Evolutionary conservation across 2,113 vertebrate species (phyloP).

Genomic region (Dipodomys stephensi): DNA sequence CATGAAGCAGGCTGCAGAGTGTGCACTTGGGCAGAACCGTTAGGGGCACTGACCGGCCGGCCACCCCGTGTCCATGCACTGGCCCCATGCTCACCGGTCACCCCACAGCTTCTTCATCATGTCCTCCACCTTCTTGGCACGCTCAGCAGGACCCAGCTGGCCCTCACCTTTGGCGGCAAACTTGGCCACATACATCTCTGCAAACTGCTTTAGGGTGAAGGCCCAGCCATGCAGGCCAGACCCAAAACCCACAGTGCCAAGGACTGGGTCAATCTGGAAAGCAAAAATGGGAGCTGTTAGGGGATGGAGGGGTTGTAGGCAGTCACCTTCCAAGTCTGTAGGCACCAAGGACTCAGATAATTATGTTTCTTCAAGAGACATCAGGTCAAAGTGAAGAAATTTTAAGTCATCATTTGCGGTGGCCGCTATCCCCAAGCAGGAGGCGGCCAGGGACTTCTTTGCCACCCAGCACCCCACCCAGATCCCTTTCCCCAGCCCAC

Average conservation of each 20-base stretch:
- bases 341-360: conserved; percentile 1
- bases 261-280: conserved; percentile 92
- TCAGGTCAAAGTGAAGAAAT: conserved; percentile 83
- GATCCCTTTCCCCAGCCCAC: too few relatives aligned
- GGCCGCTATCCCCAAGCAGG: too few relatives aligned
- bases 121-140: conserved; percentile 97
- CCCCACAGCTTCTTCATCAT: conserved; percentile 99
- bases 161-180: conserved; percentile 95
- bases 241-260: conserved; percentile 96
- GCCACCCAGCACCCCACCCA: too few relatives aligned
- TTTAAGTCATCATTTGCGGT: conserved; percentile 53
- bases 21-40: rapidly evolving
- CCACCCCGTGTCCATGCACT: too few relatives aligned
- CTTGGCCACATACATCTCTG: conserved; percentile 97
- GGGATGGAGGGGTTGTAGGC: rapidly evolving
- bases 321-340: rapidly evolving
- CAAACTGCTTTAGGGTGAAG: conserved; percentile 98
- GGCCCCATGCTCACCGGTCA: conserved; percentile 87
- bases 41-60: rapidly evolving
- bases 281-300: rapidly evolving
- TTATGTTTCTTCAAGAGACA: conserved; percentile 46
- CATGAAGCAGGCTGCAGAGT: rapidly evolving
- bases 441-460: too few relatives aligned
- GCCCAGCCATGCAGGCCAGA: conserved; percentile 98
- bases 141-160: conserved; percentile 88